Conservation (phyloP, 2,113 vertebrate species). For the Odontesthes bonariensis region DNA sequence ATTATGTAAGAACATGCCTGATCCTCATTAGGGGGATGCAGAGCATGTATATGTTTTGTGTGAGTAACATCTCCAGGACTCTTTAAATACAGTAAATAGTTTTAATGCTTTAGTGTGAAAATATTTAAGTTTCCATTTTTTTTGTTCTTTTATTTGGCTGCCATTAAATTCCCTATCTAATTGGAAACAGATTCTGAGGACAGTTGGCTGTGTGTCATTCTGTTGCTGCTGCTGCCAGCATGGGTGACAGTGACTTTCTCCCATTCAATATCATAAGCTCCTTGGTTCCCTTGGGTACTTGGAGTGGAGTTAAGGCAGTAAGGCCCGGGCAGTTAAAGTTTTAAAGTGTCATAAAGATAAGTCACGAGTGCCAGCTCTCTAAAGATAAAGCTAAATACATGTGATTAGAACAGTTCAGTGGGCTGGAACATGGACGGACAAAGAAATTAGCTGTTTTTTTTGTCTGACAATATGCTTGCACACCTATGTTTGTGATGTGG, state of each 20-base stretch:
- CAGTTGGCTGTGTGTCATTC: conserved; percentile 32
- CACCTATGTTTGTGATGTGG: conserved; percentile 4
- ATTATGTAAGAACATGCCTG: conserved; percentile 1
- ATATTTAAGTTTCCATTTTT: background rate
- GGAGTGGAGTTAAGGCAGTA: conserved; percentile 70
- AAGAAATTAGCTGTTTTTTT: conserved; percentile 51
- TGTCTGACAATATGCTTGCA: conserved; percentile 9
- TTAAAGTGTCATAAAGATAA: conserved; percentile 79
- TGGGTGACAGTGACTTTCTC: conserved; percentile 65
- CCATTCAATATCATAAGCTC: conserved; percentile 74
- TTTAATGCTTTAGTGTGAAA: background rate
- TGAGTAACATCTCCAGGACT: background rate
- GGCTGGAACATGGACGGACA: conserved; percentile 58
- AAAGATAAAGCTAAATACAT: conserved; percentile 80
- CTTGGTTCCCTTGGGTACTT: conserved; percentile 71
- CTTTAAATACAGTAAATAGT: background rate
- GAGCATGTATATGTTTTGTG: background rate
- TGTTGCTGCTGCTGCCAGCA: conserved; percentile 40
- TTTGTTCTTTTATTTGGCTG: background rate
- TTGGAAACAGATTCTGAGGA: background rate
- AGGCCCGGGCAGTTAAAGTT: conserved; percentile 80
- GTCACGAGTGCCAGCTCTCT: conserved; percentile 70
- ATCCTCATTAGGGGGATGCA: background rate
- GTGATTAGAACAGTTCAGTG: conserved; percentile 77
- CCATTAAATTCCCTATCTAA: background rate